These are phyloP conservation scores for Helleia helle DNA, from an alignment of 2,888 invertebrate genomes.

Conservation along the genomic window DNA sequence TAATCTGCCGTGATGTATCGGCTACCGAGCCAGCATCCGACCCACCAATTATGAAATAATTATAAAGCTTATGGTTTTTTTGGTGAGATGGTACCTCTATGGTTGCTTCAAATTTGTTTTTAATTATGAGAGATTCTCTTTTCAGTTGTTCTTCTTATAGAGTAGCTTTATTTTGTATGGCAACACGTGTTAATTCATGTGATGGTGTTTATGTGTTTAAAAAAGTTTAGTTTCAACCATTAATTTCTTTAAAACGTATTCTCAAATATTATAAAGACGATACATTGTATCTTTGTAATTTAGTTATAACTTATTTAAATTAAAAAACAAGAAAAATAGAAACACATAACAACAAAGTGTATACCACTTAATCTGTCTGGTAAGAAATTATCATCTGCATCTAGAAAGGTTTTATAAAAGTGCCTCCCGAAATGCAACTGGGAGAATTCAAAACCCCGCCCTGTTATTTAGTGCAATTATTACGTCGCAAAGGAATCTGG, in stretches of 20 bases:
- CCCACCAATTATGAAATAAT: constrained; percentile 67
- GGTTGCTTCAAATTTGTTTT: constrained; percentile 6
- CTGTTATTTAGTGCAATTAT: constrained; percentile 68
- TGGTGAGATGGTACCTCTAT: constrained; percentile 5
- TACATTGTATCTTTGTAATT: too few species aligned
- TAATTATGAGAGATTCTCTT: constrained; percentile 1
- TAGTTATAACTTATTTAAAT: too few species aligned
- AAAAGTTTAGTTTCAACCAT: too few species aligned
- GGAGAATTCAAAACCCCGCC: constrained; percentile 32
- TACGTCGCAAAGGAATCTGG: constrained; percentile 52
- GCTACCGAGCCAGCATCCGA: constrained; percentile 42
- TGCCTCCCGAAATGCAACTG: constrained; percentile 35
- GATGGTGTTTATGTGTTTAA: neutral
- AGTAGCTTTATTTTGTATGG: too few species aligned
- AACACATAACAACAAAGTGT: too few species aligned
- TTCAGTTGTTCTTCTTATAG: too few species aligned
- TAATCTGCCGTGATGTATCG: constrained; percentile 52
- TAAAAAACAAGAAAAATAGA: too few species aligned
- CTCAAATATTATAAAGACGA: too few species aligned
- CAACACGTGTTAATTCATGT: too few species aligned
- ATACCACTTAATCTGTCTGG: constrained; percentile 5
- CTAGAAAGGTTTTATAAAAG: constrained; percentile 12
- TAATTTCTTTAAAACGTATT: too few species aligned
- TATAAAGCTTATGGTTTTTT: constrained; percentile 43
- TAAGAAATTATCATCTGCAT: too few species aligned